A percentile compares a stretch with the other conserved stretches of the same genome.
Conservation (phyloP, 2,888 invertebrate species). For the Hirtodrosophila alboralis region DNA sequence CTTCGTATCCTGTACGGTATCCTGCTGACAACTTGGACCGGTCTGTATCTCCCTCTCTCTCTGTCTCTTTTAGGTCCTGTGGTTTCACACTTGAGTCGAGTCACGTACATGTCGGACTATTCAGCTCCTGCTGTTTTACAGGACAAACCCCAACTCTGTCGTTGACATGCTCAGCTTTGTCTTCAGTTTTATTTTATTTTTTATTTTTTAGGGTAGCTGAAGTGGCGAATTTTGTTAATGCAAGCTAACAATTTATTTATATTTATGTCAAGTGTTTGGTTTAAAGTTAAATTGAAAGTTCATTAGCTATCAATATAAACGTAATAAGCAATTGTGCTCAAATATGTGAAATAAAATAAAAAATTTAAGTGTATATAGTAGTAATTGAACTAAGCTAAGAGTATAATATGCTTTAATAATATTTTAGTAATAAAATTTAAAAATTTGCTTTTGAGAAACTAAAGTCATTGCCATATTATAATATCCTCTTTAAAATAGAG, state of each 20-base stretch:
- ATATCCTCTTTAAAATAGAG: no score
- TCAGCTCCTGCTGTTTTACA: slow-evolving; percentile 15
- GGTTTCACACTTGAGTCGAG: slow-evolving; percentile 60
- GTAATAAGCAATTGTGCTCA: not conserved
- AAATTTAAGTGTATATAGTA: no score
- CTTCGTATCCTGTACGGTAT: slow-evolving; percentile 38
- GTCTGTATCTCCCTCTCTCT: not conserved
- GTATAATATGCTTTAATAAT: no score
- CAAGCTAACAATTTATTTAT: slow-evolving; percentile 47
- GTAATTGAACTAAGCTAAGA: no score
- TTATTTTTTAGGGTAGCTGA: slow-evolving; percentile 13
- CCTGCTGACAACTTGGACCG: slow-evolving; percentile 36
- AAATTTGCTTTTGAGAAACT: no score
- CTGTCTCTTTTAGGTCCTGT: slow-evolving; percentile 23
- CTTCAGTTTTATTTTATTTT: not conserved
- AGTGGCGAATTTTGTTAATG: slow-evolving; percentile 58
- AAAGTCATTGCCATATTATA: no score
- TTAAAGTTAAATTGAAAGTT: slow-evolving; percentile 26
- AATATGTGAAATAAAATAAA: no score
- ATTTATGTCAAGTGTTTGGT: slow-evolving; percentile 34
- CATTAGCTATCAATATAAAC: slow-evolving; percentile 19
- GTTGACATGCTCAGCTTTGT: slow-evolving; percentile 15
- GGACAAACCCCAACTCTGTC: not conserved
- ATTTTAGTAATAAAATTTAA: no score
- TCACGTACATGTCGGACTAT: slow-evolving; percentile 59